Percentiles rank a stretch among this genome's conserved stretches.
phyloP scores from a whole-genome alignment of 2,113 vertebrate species.

The Pholis gunnellus region DNA sequence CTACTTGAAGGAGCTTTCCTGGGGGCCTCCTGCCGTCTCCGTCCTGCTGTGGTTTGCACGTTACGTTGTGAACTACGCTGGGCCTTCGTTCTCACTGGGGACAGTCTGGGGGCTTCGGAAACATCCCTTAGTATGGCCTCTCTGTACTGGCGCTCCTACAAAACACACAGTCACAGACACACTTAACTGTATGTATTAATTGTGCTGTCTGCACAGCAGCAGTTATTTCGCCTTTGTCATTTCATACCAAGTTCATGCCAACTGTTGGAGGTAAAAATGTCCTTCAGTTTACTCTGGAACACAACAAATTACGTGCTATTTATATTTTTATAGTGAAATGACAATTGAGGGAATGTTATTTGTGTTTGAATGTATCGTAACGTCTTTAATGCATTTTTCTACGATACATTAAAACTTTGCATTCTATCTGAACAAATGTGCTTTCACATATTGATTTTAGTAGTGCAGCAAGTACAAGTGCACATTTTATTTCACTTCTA shows the following conservation, averaged over 20 bases:
- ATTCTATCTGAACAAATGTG: neutral
- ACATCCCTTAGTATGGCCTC: slow-evolving; percentile 85
- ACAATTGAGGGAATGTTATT: neutral
- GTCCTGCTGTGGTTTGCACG: slow-evolving; percentile 73
- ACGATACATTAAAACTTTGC: neutral
- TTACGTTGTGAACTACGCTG: slow-evolving; percentile 60
- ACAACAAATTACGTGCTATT: neutral
- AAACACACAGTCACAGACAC: neutral
- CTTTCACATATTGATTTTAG: neutral
- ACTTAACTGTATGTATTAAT: no score
- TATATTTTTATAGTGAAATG: neutral
- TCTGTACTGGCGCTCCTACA: slow-evolving; percentile 89
- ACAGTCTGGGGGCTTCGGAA: slow-evolving; percentile 73
- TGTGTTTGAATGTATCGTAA: neutral
- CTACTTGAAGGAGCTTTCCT: slow-evolving; percentile 87
- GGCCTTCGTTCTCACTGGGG: slow-evolving; percentile 78
- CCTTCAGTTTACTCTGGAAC: neutral
- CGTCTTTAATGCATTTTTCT: neutral
- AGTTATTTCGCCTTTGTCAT: neutral
- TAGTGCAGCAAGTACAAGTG: neutral
- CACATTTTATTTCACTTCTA: neutral
- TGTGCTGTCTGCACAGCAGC: neutral
- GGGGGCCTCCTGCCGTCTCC: slow-evolving; percentile 71
- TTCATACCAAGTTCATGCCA: neutral
- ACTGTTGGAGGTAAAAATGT: neutral